Evolutionary conservation across 1,140 invertebrate genomes (phyloP), one percentile per base, ranked within the genome.

Genomic region (Heliothis subflexa): DNA sequence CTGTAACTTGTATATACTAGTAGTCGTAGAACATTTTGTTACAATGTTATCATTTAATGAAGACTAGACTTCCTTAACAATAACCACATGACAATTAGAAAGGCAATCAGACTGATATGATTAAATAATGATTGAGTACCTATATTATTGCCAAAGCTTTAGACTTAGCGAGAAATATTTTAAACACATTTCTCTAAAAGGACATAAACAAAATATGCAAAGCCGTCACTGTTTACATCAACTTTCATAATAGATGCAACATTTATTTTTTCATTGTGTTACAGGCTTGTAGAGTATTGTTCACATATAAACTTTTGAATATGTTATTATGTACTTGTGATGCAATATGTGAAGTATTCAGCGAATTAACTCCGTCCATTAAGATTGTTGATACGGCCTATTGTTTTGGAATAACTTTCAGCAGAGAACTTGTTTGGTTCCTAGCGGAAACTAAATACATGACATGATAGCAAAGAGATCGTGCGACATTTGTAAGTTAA

Each of bases 91-190:
- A 71, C 52, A 71, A 57, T 78, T 66, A 72, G n/a, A 73, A 79
- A 85, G 81, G 81, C 80, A 85, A 90, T 85, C 73, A 90, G 90
- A 92, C 89, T 92, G 89, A 92, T 88, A 83, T 82, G 81, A 85
- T 81, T 83, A 83, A 83, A 85, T 81, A 80, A 81, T 83, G 86
- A 84, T 85, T 86, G 83, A 87, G 89, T 93, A 91, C 90, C 89
- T 93, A 88, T 83, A 82, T 86, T 78, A 87, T 89, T 90, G 86
- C 91, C 91, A 93, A 93, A 93, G 91, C 86, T 88, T 90, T 89
- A 91, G 86, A 88, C 73, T 83, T 89, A 83, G 81, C 55, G 28
- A 62, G 49, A 25, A 68, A 49, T 66, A 80, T 78, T 79, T 81
- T 61, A 71, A 85, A 82, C 82, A 25, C 40, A 50, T 54, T 40